Conservation (phyloP, 2,113 vertebrate genomes). For the Guaruba guarouba region DNA sequence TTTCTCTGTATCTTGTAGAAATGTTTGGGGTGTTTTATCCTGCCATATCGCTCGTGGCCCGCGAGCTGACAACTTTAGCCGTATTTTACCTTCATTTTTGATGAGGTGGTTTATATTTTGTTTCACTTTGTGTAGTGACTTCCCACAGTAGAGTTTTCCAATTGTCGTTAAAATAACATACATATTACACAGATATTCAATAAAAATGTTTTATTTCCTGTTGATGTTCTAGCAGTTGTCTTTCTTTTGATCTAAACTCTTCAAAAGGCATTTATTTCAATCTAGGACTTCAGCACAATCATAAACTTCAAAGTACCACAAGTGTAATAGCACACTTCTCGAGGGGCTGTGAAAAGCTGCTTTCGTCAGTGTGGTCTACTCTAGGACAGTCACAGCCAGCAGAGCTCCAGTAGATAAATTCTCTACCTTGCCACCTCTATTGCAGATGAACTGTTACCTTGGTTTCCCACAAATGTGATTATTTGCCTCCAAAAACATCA, state of each 20-base stretch:
- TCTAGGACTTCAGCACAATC: background rate
- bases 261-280: background rate
- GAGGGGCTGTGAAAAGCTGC: background rate
- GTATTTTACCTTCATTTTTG: constrained; percentile 98
- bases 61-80: constrained; percentile 90
- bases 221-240: constrained; percentile 82
- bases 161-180: constrained; percentile 98
- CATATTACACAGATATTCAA: constrained; percentile 97
- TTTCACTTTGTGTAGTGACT: constrained; percentile 99
- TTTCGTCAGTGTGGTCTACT: background rate
- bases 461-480: background rate
- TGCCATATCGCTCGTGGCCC: constrained; percentile 89
- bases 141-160: constrained; percentile 97
- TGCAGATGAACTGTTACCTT: background rate
- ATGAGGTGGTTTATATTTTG: constrained; percentile 96
- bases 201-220: constrained; percentile 99
- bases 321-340: background rate
- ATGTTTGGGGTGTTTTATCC: constrained; percentile 94
- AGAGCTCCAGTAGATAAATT: background rate
- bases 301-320: background rate
- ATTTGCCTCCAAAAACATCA: background rate
- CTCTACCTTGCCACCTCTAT: background rate
- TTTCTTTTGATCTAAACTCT: constrained; percentile 52
- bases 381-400: background rate
- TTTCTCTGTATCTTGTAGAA: constrained; percentile 97